Evolutionary conservation across 1,140 invertebrate species (phyloP), one percentile per base, ranked within the genome.

Genomic region (Aphelinus certus): DNA sequence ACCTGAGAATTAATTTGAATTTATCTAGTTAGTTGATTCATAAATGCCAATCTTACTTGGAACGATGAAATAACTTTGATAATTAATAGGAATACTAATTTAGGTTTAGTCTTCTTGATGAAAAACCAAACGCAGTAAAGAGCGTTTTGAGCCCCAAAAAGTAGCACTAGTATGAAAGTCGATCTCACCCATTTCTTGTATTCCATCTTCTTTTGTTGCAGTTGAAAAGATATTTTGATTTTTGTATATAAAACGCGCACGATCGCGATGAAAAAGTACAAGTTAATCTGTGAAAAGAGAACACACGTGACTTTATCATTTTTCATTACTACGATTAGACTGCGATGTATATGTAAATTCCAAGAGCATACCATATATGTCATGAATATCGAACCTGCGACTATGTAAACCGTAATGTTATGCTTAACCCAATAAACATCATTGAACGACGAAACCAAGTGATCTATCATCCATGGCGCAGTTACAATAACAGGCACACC

Each of bases 361-460:
- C 4, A 6, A 53, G 4, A 53, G 26, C 43, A 47, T 47, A 48
- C 61, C 43, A 48, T 5, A 47, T 47, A 63, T 10, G 61, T 63
- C 46, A 63, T 7, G 7, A 63, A 63, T 10, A 47, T 47, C 46
- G 46, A 63, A n/a, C 10, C 46, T 0, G 46, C 46, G 46, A 63
- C 10, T 2, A 63, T 9, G 9, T 43, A 60, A 42, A 63, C 61
- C 7, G 61, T 63, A 2, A 49, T 7, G 46, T 63, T 46, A 47
- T 63, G 61, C 9, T 63, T 63, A 1, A 48, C 61, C 61, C 61
- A 63, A 47, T 63, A 63, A 48, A 63, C 61, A 42, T 63, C 61
- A 47, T 63, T 49, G n/a, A 47, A 47, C 43, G 61, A 10, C 6
- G 61, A 48, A 47, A 47, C 46, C 7, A 63, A 2, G n/a, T 63